A percentile compares a stretch with the other conserved stretches of the same genome.
Conservation (phyloP, 1,140 invertebrate genomes). For the Drosophila mauritiana region DNA sequence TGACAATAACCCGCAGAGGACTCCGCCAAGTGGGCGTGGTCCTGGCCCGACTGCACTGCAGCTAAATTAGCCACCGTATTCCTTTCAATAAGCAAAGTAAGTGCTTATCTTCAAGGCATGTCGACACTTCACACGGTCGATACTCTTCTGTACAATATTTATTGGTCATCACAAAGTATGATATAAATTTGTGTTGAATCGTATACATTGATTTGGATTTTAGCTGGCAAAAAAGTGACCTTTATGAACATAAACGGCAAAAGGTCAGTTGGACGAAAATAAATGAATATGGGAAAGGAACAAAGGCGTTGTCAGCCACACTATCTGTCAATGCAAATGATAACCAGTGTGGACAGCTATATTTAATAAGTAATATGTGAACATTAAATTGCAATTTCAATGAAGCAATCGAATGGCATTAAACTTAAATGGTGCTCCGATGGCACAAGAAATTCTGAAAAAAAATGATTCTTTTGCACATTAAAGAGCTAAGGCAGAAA, state of each 20-base stretch:
- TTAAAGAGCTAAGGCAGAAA: not conserved
- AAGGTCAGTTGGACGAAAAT: constrained; percentile 30
- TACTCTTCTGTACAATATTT: constrained; percentile 18
- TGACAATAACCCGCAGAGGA: constrained; percentile 40
- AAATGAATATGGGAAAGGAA: not conserved
- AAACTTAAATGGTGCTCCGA: too few species aligned
- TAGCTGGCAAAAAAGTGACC: constrained; percentile 17
- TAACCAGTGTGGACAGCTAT: not conserved
- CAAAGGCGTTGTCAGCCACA: not conserved
- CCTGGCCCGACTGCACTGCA: constrained; percentile 17
- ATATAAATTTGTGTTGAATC: constrained; percentile 21
- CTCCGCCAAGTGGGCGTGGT: constrained; percentile 20
- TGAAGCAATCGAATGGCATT: too few species aligned
- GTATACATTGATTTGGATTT: not conserved
- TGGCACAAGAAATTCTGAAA: too few species aligned
- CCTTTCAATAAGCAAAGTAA: constrained; percentile 21
- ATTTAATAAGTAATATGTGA: not conserved
- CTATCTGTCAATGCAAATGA: constrained; percentile 23
- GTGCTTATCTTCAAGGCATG: constrained; percentile 8
- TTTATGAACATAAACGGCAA: constrained; percentile 34
- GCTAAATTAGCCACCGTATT: constrained; percentile 23
- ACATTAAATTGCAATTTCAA: too few species aligned
- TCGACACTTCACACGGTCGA: constrained; percentile 6
- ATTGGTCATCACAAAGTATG: constrained; percentile 9
- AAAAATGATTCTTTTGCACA: too few species aligned